Evolutionary conservation across 2,888 invertebrate genomes (phyloP).

Genomic region (Cyaniris semiargus): DNA sequence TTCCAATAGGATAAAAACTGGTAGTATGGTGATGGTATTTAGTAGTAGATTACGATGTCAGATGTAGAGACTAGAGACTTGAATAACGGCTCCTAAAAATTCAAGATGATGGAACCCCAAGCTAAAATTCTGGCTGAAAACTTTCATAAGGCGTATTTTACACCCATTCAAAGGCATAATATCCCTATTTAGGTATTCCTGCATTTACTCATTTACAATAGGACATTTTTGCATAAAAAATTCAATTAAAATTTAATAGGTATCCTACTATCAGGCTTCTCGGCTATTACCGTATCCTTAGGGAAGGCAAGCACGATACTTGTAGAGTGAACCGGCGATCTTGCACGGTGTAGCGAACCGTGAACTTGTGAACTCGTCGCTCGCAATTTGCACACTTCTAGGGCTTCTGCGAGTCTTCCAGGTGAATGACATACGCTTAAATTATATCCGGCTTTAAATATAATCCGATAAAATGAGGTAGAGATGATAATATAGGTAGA

Average conservation of each 20-base stretch:
- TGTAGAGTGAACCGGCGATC: neutral
- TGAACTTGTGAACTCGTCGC: slow-evolving; percentile 9
- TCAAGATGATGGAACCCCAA: too few species aligned
- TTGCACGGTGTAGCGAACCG: neutral
- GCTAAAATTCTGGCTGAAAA: neutral
- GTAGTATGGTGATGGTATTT: neutral
- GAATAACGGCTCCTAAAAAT: neutral
- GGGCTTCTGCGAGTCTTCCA: slow-evolving; percentile 16
- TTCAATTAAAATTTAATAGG: neutral
- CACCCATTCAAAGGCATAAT: neutral
- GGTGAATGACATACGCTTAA: neutral
- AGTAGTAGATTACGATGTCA: neutral
- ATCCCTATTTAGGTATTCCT: neutral
- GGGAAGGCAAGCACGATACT: neutral
- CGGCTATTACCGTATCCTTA: neutral
- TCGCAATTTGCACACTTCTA: neutral
- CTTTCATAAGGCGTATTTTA: neutral
- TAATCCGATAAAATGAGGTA: neutral
- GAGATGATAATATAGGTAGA: neutral
- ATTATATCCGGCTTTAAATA: neutral
- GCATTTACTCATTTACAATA: too few species aligned
- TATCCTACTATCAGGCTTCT: neutral
- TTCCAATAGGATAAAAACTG: too few species aligned
- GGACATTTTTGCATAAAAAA: too few species aligned
- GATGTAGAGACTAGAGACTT: too few species aligned